Conservation (phyloP, 2,113 vertebrate species). For the Tachysurus vachellii region DNA sequence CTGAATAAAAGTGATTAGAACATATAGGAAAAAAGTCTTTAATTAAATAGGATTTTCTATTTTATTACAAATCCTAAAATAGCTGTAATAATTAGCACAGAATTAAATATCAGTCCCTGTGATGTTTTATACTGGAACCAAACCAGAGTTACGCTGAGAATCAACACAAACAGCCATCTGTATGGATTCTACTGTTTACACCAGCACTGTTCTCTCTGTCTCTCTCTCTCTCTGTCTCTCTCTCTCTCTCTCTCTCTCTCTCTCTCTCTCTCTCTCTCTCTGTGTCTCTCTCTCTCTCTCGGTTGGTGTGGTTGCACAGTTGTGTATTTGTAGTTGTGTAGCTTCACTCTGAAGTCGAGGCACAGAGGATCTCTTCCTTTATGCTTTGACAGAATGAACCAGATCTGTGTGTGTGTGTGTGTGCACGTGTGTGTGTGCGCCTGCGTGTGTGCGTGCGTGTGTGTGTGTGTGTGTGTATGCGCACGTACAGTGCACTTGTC, state of each 20-base stretch:
- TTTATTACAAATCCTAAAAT: too few species aligned
- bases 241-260: conserved; percentile 10
- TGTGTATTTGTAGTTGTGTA: conserved; percentile 34
- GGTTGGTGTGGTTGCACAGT: not conserved
- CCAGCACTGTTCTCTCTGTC: not conserved
- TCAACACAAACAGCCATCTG: not conserved
- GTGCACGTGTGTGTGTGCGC: conserved; percentile 14
- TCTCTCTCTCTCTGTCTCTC: conserved; percentile 44
- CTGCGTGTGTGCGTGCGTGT: conserved; percentile 34
- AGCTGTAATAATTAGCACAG: not conserved
- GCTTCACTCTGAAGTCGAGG: conserved; percentile 48
- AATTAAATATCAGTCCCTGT: not conserved
- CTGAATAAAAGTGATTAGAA: too few species aligned
- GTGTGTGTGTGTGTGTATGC: conserved; percentile 37
- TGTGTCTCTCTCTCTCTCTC: not conserved
- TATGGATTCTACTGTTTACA: not conserved
- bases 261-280: not conserved
- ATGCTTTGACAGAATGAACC: conserved; percentile 34
- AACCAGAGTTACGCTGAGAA: not conserved
- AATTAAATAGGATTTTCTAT: too few species aligned
- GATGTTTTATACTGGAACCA: not conserved
- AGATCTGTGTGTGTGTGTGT: not conserved
- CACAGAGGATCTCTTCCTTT: conserved; percentile 36
- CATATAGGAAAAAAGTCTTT: too few species aligned
- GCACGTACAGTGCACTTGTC: conserved; percentile 49